Base-by-base conservation (phyloP, 2,888 invertebrate species). In the Drosophila percnosoma region DNA sequence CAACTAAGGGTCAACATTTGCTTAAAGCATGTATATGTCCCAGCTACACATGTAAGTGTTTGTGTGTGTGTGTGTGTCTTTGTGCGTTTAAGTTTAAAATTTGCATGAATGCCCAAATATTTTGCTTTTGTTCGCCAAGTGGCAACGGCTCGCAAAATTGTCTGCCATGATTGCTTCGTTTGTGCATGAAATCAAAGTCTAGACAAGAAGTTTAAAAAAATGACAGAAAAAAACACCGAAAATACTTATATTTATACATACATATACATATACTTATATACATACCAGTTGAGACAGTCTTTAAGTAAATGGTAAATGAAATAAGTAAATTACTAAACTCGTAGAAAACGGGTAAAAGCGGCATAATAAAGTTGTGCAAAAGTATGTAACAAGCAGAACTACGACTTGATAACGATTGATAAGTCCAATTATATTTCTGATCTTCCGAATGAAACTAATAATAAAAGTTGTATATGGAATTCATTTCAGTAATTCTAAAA, bases 41-140 rank as follows among this genome's bases (percentile, higher is more conserved):
- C 0, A 33, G 33, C 8, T 10, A 45, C 8, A n/a, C 15, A 27
- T 18, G 24, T 29, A 11, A 21, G 36, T 18, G 24, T 21, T 8
- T 60, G 38, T 57, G 3, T 27, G n/a, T 49, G 2, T 40, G 31
- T 15, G n/a, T 21, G 8, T 60, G 38, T 57, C 29, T n/a, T 18
- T 33, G 27, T 59, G 40, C 54, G 48, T 29, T 33, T 52, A 24
- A 60, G 34, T 31, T 31, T 4, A 21, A 64, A 82, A 84, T 87
- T 75, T 71, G 68, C 83, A 70, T 72, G 66, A 74, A 64, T 68
- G 67, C 40, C 64, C 71, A 72, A 42, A 60, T 38, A 57, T 59
- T 51, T 57, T 48, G 34, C 11, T 55, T 52, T 49, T 54, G 42
- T 55, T 62, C 58, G 34, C 21, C 36, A 53, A 68, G 29, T 68